A percentile compares a stretch with the other conserved stretches of the same genome.
Conservation (phyloP, 2,113 vertebrate genomes). For the Lamprologus tigripictilis region DNA sequence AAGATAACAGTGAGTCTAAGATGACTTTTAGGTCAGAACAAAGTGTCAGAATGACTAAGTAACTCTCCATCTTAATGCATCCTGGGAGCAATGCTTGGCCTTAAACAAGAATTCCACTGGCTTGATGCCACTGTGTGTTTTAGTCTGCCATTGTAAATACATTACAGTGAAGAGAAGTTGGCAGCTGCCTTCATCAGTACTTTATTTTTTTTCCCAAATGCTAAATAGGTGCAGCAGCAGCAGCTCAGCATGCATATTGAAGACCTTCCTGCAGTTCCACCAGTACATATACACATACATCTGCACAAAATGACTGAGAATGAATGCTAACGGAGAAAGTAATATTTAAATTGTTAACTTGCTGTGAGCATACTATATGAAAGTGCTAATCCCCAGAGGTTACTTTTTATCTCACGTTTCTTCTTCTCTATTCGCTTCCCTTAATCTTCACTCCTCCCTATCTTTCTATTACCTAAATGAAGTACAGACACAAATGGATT, state of each 20-base stretch:
- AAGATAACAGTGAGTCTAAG: neutral
- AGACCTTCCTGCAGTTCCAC: neutral
- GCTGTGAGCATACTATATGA: neutral
- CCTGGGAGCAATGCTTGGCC: neutral
- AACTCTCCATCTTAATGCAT: neutral
- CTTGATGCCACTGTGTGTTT: neutral
- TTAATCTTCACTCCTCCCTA: slow-evolving; percentile 35
- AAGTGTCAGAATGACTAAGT: neutral
- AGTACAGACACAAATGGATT: slow-evolving; percentile 31
- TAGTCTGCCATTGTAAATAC: neutral
- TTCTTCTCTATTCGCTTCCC: neutral
- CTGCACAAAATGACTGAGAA: neutral
- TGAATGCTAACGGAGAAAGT: neutral
- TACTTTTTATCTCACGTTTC: slow-evolving; percentile 31
- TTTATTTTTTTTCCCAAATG: neutral
- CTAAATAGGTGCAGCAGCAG: neutral
- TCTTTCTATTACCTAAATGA: slow-evolving; percentile 51
- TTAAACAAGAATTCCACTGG: neutral
- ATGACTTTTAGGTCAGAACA: neutral
- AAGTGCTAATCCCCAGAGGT: slow-evolving; percentile 28
- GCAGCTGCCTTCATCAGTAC: neutral
- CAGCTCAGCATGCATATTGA: neutral
- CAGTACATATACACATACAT: neutral
- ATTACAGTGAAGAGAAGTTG: neutral
- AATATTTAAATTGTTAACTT: slow-evolving; percentile 12